These are phyloP conservation scores for Euwallacea fornicatus DNA, from an alignment of 1,140 invertebrate species.

Conservation along the genomic window DNA sequence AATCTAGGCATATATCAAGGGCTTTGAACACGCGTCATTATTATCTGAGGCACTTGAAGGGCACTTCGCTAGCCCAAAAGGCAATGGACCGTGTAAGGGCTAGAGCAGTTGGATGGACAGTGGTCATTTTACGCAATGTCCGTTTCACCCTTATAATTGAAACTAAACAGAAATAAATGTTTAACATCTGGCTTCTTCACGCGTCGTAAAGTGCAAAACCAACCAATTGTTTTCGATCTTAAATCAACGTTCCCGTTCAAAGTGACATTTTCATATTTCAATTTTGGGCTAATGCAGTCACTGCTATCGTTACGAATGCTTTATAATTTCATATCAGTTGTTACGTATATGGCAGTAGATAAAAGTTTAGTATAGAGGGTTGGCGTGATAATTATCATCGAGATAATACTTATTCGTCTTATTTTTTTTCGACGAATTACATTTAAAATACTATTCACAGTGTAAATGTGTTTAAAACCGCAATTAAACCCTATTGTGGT, in stretches of 20 bases:
- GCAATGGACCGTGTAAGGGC: constrained; percentile 37
- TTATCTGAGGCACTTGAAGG: constrained; percentile 28
- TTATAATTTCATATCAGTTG: constrained; percentile 32
- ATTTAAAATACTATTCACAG: background rate
- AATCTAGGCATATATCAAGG: background rate
- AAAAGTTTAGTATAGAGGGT: too few species aligned
- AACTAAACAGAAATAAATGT: constrained; percentile 39
- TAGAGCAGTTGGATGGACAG: constrained; percentile 37
- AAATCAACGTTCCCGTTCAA: constrained; percentile 41
- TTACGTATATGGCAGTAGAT: background rate
- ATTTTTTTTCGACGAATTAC: background rate
- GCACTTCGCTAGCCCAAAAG: constrained; percentile 29
- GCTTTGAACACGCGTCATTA: constrained; percentile 11
- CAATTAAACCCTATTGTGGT: constrained; percentile 40
- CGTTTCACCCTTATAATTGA: constrained; percentile 40
- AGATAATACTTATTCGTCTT: background rate
- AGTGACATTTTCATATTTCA: constrained; percentile 47
- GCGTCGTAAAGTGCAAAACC: constrained; percentile 42
- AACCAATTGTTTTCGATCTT: constrained; percentile 41
- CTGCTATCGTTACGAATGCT: constrained; percentile 37
- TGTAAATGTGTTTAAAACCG: constrained; percentile 17
- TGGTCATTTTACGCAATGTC: constrained; percentile 44
- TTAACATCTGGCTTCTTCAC: constrained; percentile 46
- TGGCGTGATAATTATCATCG: background rate
- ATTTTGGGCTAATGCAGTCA: constrained; percentile 43